These are phyloP conservation scores for Hypotaenidia okinawae DNA, from an alignment of 2,797 vertebrate species.

Conservation along the genomic window DNA sequence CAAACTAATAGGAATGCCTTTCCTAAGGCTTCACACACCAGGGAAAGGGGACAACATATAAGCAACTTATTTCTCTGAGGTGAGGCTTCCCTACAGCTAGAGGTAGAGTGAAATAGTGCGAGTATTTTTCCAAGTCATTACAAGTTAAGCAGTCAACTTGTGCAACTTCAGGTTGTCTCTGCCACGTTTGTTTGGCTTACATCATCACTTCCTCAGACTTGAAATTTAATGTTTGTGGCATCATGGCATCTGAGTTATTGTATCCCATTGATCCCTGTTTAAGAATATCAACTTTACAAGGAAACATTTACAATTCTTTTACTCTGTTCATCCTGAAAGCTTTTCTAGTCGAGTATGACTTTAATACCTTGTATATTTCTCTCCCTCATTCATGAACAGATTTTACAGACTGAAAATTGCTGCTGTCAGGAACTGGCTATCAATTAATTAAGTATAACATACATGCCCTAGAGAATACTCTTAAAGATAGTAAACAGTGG, in stretches of 20 bases:
- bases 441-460: background rate
- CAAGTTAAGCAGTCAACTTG: background rate
- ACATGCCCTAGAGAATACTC: background rate
- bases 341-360: background rate
- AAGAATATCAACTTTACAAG: background rate
- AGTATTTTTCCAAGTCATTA: no score
- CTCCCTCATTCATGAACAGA: background rate
- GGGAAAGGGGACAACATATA: background rate
- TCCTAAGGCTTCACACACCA: background rate
- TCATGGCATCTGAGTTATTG: background rate
- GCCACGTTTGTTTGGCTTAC: background rate
- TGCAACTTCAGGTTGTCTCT: background rate
- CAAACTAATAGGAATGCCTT: background rate
- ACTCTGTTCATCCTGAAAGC: background rate
- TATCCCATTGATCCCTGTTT: background rate
- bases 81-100: background rate
- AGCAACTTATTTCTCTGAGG: background rate
- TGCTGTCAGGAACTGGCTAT: background rate
- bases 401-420: background rate
- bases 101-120: background rate
- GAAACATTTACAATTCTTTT: background rate
- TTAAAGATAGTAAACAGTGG: background rate
- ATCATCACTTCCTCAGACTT: background rate
- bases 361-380: background rate
- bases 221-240: background rate